phyloP scores from a whole-genome alignment of 2,113 vertebrate genomes.

The Picathartes gymnocephalus region DNA sequence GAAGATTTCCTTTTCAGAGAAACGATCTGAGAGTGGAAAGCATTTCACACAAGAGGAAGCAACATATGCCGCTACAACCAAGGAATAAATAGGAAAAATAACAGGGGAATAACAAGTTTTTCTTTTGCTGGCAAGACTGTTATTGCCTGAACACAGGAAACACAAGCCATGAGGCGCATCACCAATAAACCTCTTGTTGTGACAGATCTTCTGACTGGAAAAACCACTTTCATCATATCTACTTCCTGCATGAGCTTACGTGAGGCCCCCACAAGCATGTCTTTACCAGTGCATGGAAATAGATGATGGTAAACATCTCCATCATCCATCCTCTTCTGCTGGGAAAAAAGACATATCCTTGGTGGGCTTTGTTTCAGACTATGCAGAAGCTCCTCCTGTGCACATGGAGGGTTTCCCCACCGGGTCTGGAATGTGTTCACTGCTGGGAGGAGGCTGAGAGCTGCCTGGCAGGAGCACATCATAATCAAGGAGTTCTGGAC shows the following conservation, averaged over 20 bases:
- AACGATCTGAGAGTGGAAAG: slow-evolving; percentile 49
- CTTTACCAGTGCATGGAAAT: neutral
- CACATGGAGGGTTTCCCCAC: neutral
- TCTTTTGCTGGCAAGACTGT: neutral
- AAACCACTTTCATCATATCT: neutral
- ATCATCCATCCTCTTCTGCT: neutral
- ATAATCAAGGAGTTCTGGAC: neutral
- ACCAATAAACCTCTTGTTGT: neutral
- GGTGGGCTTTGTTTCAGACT: neutral
- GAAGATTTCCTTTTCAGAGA: slow-evolving; percentile 53
- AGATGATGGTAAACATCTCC: neutral
- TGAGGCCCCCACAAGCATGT: neutral
- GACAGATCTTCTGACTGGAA: neutral
- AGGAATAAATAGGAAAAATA: slow-evolving; percentile 54
- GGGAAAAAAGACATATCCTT: neutral
- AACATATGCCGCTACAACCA: slow-evolving; percentile 44
- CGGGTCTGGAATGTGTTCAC: rapidly evolving
- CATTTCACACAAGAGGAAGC: slow-evolving; percentile 59
- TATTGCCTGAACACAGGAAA: slow-evolving; percentile 3
- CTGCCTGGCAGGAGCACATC: neutral
- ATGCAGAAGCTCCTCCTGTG: neutral
- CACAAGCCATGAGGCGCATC: neutral
- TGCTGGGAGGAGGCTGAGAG: neutral
- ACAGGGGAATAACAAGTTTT: slow-evolving; percentile 42
- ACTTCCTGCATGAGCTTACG: neutral